Percentiles rank a stretch among this genome's conserved stretches.
phyloP scores from a whole-genome alignment of 2,888 invertebrate species.

The Hecatera dysodea region DNA sequence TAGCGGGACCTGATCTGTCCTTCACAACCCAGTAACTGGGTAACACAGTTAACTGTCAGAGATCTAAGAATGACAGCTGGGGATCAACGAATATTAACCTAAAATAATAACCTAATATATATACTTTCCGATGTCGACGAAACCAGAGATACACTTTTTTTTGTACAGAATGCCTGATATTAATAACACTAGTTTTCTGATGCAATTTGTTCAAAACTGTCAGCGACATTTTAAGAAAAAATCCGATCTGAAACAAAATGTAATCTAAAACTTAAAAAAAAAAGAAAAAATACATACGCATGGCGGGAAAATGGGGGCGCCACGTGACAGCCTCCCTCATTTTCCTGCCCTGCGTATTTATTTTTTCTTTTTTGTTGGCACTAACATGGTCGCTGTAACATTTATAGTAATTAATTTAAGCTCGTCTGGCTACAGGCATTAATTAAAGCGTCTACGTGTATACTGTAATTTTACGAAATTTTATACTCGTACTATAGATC shows the following conservation, averaged over 20 bases:
- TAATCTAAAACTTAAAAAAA: slow-evolving; percentile 15
- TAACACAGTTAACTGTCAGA: too few species aligned
- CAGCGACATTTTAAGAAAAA: slow-evolving; percentile 7
- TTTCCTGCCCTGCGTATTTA: slow-evolving; percentile 10
- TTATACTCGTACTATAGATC: too few species aligned
- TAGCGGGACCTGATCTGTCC: too few species aligned
- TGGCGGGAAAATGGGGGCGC: slow-evolving; percentile 3
- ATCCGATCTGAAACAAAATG: slow-evolving; percentile 4
- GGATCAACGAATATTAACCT: too few species aligned
- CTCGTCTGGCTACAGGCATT: neutral
- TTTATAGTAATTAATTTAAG: slow-evolving; percentile 23
- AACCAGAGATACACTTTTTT: neutral
- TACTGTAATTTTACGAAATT: neutral
- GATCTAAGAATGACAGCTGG: too few species aligned
- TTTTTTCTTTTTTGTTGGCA: slow-evolving; percentile 20
- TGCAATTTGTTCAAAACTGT: neutral
- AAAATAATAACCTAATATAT: too few species aligned
- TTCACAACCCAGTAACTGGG: too few species aligned
- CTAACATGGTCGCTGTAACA: slow-evolving; percentile 6
- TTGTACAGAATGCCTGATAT: neutral
- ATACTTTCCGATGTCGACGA: too few species aligned
- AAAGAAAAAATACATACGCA: slow-evolving; percentile 6
- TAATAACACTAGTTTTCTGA: neutral
- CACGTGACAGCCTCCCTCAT: neutral
- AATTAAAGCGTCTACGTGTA: neutral